Evolutionary conservation across 2,888 invertebrate species (phyloP), one percentile per base, ranked within the genome.

Genomic region (Eupithecia abbreviata): DNA sequence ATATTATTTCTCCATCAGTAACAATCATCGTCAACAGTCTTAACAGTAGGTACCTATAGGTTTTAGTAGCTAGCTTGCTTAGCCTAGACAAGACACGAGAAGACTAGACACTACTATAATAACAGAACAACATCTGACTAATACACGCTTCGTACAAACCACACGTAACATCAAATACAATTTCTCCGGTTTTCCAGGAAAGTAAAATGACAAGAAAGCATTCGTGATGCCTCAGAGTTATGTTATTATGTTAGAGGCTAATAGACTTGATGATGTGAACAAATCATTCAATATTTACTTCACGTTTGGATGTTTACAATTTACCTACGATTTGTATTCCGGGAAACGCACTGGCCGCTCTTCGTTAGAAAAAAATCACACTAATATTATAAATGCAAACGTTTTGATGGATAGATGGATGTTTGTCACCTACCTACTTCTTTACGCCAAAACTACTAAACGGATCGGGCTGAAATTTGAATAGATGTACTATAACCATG

Each of bases 181-280:
- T 77, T 74, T 77, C 72, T 13, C 73, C 47, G 10, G 41, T 73
- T 72, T 75, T 71, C 76, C 51, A 77, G 55, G 74, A 77, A 79
- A 75, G 73, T 68, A 77, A 77, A 76, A 76, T 18, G 62, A 18
- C 69, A 72, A 55, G 75, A 75, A 75, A 72, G 71, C 58, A 47
- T 47, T 51, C 43, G 68, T 65, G 73, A 70, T 70, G 62, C 47
- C 68, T 43, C 43, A 15, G 55, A 72, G 65, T 69, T 49, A 69
- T 47, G 47, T 69, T 69, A 69, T 49, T 55, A 49, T 51, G 51
- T 51, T 51, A 51, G 12, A 15, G 5, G 66, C 41, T 66, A 42
- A 41, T 66, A 41, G 41, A 55, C 55, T 18, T 58, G 58, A 58
- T 58, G 58, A 58, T 58, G 18, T 18, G 58, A 58, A 58, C n/a